Base-by-base conservation (phyloP, 2,113 vertebrate genomes). In the Smithornis capensis region DNA sequence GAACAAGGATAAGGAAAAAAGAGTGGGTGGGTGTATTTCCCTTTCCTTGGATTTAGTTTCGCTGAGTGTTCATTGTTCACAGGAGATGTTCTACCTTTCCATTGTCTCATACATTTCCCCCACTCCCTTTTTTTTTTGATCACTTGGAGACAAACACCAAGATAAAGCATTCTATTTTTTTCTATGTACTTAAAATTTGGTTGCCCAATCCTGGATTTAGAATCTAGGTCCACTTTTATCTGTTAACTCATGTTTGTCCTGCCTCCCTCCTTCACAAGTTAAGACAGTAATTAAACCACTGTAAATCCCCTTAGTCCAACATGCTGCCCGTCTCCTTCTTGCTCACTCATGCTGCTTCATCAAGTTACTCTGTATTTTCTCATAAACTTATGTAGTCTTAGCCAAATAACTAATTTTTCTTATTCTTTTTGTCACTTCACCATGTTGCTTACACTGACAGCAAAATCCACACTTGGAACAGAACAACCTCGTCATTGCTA, bases 1-100 rank as follows among this genome's bases (percentile, higher is more conserved):
- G 88, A 96, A 92, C 60, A 92, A 92, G 71, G 90, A 88, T 86
- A 83, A 93, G 77, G 90, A 49, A 85, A 94, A 83, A 90, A 88
- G 76, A 83, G 62, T 68, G 88, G 83, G 90, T 86, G 92, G 90
- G 83, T 86, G 11, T 90, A 90, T 74, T 96, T 95, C 92, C 93
- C 91, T 85, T 95, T 93, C 93, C 92, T 95, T 59, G 71, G 94
- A 91, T 95, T 95, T 85, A 90, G 67, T 59, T 90, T 91, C 0
- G 0, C 47, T 18, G 29, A 89, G 63, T 62, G 53, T 71, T 79
- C 84, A 92, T 79, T 97, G 95, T 80, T 96, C 76, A 85, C 69
- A 64, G 60, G 60, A 94, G 62, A 95, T 85, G 63, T 45, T 91
- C 90, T 95, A 95, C 90, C 91, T 95, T 92, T 90, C 84, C 81